Evolutionary conservation across 2,888 invertebrate genomes (phyloP).

Genomic region (Griposia aprilina): DNA sequence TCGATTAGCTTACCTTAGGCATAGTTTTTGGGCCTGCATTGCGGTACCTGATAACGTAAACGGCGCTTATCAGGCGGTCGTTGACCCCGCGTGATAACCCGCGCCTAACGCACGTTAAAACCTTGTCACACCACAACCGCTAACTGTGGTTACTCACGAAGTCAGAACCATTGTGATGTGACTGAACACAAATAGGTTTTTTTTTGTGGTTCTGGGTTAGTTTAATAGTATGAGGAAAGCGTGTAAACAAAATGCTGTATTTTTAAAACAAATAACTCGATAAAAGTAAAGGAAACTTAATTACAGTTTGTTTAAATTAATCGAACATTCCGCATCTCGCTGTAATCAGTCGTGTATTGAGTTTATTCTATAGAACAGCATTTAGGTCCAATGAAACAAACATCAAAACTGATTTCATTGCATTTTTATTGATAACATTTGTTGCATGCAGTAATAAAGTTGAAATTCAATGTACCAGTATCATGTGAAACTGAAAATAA

Average conservation of each 20-base stretch:
- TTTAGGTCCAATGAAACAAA: neutral
- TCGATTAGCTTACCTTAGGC: conserved; percentile 78
- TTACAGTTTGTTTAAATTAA: neutral
- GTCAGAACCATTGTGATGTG: conserved; percentile 37
- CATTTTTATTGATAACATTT: neutral
- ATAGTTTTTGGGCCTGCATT: conserved; percentile 85
- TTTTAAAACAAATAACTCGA: neutral
- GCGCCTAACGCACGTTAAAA: conserved; percentile 56
- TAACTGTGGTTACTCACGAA: conserved; percentile 41
- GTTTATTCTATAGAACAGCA: neutral
- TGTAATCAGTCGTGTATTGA: neutral
- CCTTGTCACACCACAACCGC: conserved; percentile 40
- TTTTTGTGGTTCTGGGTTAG: conserved; percentile 7
- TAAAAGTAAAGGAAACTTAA: neutral
- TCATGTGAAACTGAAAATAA: conserved; percentile 4
- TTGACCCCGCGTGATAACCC: conserved; percentile 80
- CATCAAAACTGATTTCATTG: neutral
- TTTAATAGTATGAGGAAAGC: conserved; percentile 8
- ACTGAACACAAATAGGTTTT: neutral
- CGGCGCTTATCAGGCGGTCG: conserved; percentile 80
- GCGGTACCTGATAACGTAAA: conserved; percentile 85
- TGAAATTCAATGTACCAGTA: neutral
- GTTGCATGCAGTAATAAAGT: neutral
- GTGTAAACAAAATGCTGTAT: neutral
- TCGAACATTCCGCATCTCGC: neutral